Conservation (phyloP, 2,113 vertebrate genomes). For the Dicrurus megarhynchus region DNA sequence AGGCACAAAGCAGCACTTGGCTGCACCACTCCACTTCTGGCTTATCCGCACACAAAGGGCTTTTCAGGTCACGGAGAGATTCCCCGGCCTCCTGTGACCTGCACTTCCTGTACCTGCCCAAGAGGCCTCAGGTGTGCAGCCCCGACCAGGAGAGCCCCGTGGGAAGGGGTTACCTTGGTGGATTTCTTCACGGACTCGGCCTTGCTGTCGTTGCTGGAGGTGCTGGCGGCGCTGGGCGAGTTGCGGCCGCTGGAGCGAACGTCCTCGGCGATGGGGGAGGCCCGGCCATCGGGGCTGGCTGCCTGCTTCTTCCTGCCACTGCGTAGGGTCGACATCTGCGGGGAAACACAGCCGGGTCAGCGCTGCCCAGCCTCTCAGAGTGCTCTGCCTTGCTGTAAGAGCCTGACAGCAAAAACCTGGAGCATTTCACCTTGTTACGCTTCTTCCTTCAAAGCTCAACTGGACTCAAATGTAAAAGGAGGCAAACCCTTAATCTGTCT, state of each 20-base stretch:
- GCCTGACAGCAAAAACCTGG: not conserved
- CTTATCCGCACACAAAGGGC: not conserved
- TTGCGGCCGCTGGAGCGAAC: slow-evolving; percentile 93
- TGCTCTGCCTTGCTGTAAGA: not conserved
- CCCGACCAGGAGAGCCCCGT: rapidly evolving
- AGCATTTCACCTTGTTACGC: rapidly evolving
- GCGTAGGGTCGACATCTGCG: slow-evolving; percentile 96
- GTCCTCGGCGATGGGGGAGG: slow-evolving; percentile 93
- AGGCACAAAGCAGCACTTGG: not conserved
- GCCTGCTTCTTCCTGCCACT: slow-evolving; percentile 99
- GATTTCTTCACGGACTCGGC: slow-evolving; percentile 91
- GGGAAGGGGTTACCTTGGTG: slow-evolving; percentile 78
- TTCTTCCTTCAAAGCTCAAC: not conserved
- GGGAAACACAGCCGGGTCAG: not conserved
- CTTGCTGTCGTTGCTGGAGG: slow-evolving; percentile 98
- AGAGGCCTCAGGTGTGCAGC: not conserved
- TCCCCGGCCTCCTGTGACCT: not conserved
- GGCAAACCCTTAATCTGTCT: not conserved
- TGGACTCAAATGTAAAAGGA: not conserved
- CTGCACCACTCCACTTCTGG: not conserved
- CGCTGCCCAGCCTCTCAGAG: not conserved
- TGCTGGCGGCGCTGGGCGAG: slow-evolving; percentile 94
- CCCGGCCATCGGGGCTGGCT: slow-evolving; percentile 92
- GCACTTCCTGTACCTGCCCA: not conserved
- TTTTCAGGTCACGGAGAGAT: not conserved